Conservation (phyloP, 2,797 vertebrate genomes). For the Amblyopsis hoosieri region DNA sequence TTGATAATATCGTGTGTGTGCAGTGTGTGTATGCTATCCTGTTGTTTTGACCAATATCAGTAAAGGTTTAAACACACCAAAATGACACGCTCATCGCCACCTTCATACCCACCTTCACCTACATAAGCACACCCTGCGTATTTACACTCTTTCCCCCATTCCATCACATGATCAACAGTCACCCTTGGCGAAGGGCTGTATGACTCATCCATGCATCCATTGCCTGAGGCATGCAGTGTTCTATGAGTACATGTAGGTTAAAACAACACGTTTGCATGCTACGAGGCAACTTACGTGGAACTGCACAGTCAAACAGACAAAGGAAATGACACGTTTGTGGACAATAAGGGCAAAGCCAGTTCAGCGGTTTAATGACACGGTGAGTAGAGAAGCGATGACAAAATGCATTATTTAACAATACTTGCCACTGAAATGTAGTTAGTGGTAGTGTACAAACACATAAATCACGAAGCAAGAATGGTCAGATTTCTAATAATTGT, state of each 20-base stretch:
- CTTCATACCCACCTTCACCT: too few species aligned
- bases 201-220: slow-evolving; percentile 18
- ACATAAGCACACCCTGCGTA: neutral
- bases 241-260: slow-evolving; percentile 19
- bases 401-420: too few species aligned
- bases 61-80: too few species aligned
- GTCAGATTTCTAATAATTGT: slow-evolving; percentile 3
- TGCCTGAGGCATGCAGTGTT: slow-evolving; percentile 1
- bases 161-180: slow-evolving; percentile 3
- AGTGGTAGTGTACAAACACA: too few species aligned
- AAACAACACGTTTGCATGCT: slow-evolving; percentile 49
- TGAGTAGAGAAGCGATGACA: too few species aligned
- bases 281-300: slow-evolving; percentile 27
- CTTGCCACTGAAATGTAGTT: too few species aligned
- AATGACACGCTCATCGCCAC: too few species aligned
- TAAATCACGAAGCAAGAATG: neutral
- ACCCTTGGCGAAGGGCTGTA: neutral
- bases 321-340: too few species aligned
- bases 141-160: neutral
- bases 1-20: neutral
- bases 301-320: slow-evolving; percentile 9
- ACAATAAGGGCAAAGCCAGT: too few species aligned
- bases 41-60: too few species aligned
- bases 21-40: too few species aligned
- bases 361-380: too few species aligned